Conservation (phyloP, 2,888 invertebrate species). For the Synanthedon andrenaeformis region DNA sequence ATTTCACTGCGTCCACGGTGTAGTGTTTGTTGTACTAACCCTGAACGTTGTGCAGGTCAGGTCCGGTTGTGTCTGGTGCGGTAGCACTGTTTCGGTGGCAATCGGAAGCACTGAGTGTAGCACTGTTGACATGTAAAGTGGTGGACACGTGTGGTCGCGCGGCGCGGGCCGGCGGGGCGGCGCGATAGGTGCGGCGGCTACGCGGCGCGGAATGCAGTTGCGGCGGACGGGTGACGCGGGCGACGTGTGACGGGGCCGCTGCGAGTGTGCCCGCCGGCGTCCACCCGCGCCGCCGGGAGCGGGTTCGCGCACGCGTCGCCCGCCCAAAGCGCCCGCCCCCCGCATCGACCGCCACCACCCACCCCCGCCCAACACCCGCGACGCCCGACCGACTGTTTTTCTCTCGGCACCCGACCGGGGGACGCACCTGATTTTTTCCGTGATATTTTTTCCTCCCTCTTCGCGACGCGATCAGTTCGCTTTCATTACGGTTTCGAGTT, state of each 20-base stretch:
- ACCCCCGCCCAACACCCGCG: conserved; percentile 19
- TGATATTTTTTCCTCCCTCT: conserved; percentile 70
- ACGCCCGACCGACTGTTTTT: conserved; percentile 47
- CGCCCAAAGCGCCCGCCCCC: conserved; percentile 36
- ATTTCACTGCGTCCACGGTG: conserved; percentile 25
- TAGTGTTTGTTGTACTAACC: conserved; percentile 51
- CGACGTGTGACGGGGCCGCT: conserved; percentile 31
- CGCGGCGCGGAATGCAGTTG: conserved; percentile 55
- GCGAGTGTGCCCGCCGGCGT: conserved; percentile 25
- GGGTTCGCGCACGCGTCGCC: conserved; percentile 38
- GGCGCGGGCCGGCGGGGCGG: conserved; percentile 59
- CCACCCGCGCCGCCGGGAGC: conserved; percentile 24
- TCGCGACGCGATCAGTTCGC: conserved; percentile 71
- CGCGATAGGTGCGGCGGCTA: conserved; percentile 43
- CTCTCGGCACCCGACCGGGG: conserved; percentile 64
- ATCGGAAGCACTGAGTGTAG: conserved; percentile 65
- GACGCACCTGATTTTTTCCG: conserved; percentile 71
- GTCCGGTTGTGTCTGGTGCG: conserved; percentile 58
- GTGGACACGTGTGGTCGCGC: conserved; percentile 49
- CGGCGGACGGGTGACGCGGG: conserved; percentile 38
- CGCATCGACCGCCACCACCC: conserved; percentile 22
- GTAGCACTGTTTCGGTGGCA: conserved; percentile 63
- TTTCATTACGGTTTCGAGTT: conserved; percentile 71
- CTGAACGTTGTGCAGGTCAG: conserved; percentile 60
- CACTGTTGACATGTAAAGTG: conserved; percentile 66